A percentile compares a stretch with the other conserved stretches of the same genome.
phyloP scores from a whole-genome alignment of 2,888 invertebrate genomes.

The Megastigmus dorsalis region DNA sequence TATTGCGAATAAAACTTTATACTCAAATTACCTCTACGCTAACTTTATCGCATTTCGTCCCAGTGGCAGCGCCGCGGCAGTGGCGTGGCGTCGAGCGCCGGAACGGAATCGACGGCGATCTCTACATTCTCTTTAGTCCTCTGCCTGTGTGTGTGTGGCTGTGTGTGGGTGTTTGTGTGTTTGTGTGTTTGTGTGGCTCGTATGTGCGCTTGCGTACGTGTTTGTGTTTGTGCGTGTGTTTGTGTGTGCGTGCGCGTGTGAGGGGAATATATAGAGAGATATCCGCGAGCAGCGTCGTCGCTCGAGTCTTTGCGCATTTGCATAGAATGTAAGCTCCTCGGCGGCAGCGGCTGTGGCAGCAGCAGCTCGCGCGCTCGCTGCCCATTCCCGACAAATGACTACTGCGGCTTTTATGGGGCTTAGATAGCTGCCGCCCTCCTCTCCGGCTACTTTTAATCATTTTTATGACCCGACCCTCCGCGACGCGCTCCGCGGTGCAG shows the following conservation, averaged over 20 bases:
- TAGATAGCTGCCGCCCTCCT: neutral
- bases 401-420: conserved; percentile 19
- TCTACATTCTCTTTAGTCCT: conserved; percentile 14
- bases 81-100: conserved; percentile 1
- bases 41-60: conserved; percentile 72
- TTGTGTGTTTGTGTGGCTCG: too few relatives aligned
- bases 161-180: too few relatives aligned
- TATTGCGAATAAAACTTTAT: conserved; percentile 75
- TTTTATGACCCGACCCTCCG: too few relatives aligned
- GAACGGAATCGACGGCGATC: conserved; percentile 40
- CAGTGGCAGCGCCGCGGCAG: neutral
- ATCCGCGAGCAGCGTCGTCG: neutral
- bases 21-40: conserved; percentile 73
- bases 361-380: too few relatives aligned
- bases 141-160: too few relatives aligned
- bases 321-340: conserved; percentile 24
- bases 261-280: too few relatives aligned
- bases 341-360: too few relatives aligned
- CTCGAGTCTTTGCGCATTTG: conserved; percentile 18
- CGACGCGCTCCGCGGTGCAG: too few relatives aligned
- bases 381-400: conserved; percentile 13
- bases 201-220: too few relatives aligned
- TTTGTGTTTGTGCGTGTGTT: too few relatives aligned
- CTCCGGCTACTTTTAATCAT: neutral
- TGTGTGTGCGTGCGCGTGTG: too few relatives aligned